phyloP scores from a whole-genome alignment of 2,888 invertebrate genomes.

The Cistogaster globosa region DNA sequence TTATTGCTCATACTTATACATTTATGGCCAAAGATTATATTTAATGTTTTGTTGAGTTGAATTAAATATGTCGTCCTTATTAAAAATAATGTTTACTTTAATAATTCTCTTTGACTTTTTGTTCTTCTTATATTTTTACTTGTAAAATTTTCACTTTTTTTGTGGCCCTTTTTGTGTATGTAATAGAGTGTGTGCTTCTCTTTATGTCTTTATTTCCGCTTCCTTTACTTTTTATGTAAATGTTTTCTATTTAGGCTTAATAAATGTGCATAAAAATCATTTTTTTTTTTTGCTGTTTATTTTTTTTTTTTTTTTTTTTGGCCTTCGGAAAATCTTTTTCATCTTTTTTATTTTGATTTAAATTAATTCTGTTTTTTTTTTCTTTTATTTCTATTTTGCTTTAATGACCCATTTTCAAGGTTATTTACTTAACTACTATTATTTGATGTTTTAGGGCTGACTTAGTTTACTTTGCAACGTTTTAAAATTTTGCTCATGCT shows the following conservation, averaged over 20 bases:
- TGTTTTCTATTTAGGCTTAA: constrained; percentile 49
- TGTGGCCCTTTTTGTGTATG: constrained; percentile 9
- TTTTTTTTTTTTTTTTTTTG: neutral
- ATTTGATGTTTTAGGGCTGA: constrained; percentile 47
- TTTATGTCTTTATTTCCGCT: constrained; percentile 44
- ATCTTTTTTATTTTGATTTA: neutral
- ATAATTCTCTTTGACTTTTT: neutral
- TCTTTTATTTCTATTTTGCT: constrained; percentile 29
- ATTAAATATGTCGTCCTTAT: neutral
- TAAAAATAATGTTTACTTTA: neutral
- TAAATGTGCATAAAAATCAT: neutral
- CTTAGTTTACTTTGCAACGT: constrained; percentile 6
- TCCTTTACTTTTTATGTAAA: constrained; percentile 59
- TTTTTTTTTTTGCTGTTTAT: neutral
- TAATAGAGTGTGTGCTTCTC: neutral
- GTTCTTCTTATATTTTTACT: neutral
- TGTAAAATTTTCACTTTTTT: neutral
- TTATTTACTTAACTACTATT: constrained; percentile 64
- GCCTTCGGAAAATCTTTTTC: constrained; percentile 15
- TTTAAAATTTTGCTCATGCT: neutral
- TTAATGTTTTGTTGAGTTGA: constrained; percentile 21
- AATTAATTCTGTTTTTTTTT: neutral
- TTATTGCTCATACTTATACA: constrained; percentile 14
- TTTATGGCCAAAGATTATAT: constrained; percentile 30
- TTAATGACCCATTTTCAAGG: constrained; percentile 68